Evolutionary conservation across 1,140 invertebrate genomes (phyloP), one percentile per base, ranked within the genome.

Genomic region (Pseudomyrmex cubaensis): DNA sequence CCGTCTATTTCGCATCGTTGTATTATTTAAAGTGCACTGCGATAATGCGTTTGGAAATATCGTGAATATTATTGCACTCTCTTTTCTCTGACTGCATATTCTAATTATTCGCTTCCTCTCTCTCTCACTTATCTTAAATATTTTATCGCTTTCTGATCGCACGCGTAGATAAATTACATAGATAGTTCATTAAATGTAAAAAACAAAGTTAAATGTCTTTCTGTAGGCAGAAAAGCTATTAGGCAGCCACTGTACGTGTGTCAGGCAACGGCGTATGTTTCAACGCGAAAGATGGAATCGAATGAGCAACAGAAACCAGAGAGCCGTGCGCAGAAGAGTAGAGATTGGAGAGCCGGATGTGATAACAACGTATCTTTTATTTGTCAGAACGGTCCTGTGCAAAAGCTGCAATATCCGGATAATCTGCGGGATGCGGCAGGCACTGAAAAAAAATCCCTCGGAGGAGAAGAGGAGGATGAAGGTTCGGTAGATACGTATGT

Each of bases 351-450:
- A n/a, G 54, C 5, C 44, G 52, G 2, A 54, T 4, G 54, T 82
- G 77, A 85, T 85, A 85, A 85, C 75, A 84, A 70, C 69, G 69
- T 85, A 52, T 54, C 69, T 82, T 85, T 85, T 85, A 82, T 82
- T 64, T 69, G 52, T 82, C 83, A 63, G 62, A 72, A 69, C 44
- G 44, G 66, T 46, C n/a, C 69, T 12, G 62, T 73, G 77, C 67
- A 72, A 82, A 85, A 82, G 77, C 77, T 85, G 78, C 83, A 72
- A 82, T 82, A 82, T 73, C 77, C 77, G 77, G 78, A 85, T 85
- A 85, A 85, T 85, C 69, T 69, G 54, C 46, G 50, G 77, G 63
- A 72, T 84, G 76, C 48, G 10, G n/a, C 44, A 20, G 52, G 52
- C 20, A 52, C 5, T 20, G 25, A 64, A 25, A 61, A 69, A 78